Percentiles rank a stretch among this genome's conserved stretches.
Evolutionary conservation across 2,113 vertebrate species (phyloP).

Genomic region (Rhea americana): DNA sequence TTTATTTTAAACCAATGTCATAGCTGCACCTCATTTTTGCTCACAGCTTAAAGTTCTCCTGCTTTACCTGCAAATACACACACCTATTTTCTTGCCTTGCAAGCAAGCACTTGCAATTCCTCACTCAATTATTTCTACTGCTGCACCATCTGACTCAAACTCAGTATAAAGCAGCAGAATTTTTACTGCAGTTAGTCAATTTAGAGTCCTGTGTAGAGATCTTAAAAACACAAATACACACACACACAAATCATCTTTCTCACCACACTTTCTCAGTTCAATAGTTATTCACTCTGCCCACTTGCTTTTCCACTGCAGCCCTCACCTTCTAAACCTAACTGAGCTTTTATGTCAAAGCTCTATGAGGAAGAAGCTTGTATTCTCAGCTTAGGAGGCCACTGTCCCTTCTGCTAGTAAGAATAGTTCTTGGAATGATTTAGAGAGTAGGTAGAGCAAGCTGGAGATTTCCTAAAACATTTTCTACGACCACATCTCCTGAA

Average conservation of each 20-base stretch:
- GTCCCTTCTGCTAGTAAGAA: background rate
- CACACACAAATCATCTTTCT: background rate
- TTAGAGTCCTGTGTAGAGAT: background rate
- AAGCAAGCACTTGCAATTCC: slow-evolving; percentile 29
- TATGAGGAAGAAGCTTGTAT: background rate
- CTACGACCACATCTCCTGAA: background rate
- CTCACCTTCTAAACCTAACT: background rate
- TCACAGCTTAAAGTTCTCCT: background rate
- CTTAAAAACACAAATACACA: too few species aligned
- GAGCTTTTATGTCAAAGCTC: background rate
- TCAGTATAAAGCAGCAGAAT: background rate
- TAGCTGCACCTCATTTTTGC: slow-evolving; percentile 33
- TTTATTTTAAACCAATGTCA: background rate
- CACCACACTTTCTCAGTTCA: background rate
- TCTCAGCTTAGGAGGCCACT: background rate
- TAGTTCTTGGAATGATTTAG: background rate
- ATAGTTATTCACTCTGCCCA: background rate
- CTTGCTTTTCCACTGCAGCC: background rate
- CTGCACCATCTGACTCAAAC: background rate
- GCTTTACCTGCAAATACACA: background rate
- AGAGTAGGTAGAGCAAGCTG: background rate
- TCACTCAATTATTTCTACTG: background rate
- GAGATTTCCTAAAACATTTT: background rate
- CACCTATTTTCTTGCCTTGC: background rate
- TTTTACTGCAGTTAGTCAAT: background rate